Evolutionary conservation across 1,140 invertebrate genomes (phyloP).

Genomic region (Plutomurus gul): DNA sequence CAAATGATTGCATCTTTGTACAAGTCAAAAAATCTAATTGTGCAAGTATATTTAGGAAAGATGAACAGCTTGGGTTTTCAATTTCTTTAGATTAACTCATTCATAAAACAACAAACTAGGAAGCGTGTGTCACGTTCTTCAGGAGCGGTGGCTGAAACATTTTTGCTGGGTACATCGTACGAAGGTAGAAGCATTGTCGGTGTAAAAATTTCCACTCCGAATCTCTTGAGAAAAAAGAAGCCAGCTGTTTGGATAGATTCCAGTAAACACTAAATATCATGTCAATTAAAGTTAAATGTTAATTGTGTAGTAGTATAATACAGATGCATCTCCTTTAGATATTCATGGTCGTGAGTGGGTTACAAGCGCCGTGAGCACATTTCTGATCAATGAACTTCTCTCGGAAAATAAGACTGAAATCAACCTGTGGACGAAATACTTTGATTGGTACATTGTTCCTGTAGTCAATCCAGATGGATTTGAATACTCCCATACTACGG

Average conservation of each 20-base stretch:
- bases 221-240: not conserved
- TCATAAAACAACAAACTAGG: conserved; percentile 32
- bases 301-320: not conserved
- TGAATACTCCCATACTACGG: not conserved
- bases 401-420: conserved; percentile 53
- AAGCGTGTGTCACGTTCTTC: not conserved
- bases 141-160: not conserved
- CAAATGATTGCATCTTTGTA: no score
- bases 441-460: not conserved
- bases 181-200: conserved; percentile 15
- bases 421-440: not conserved
- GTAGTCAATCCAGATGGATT: conserved; percentile 8
- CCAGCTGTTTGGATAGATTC: conserved; percentile 22
- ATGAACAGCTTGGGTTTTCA: not conserved
- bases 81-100: conserved; percentile 11
- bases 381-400: conserved; percentile 61
- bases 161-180: not conserved
- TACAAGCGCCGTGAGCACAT: conserved; percentile 63
- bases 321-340: conserved; percentile 55
- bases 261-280: not conserved
- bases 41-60: not conserved
- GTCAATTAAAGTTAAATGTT: not conserved
- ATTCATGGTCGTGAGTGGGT: conserved; percentile 73
- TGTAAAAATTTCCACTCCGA: not conserved
- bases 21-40: not conserved